Evolutionary conservation across 2,888 invertebrate genomes (phyloP).

Genomic region (Drosophila percnosoma): DNA sequence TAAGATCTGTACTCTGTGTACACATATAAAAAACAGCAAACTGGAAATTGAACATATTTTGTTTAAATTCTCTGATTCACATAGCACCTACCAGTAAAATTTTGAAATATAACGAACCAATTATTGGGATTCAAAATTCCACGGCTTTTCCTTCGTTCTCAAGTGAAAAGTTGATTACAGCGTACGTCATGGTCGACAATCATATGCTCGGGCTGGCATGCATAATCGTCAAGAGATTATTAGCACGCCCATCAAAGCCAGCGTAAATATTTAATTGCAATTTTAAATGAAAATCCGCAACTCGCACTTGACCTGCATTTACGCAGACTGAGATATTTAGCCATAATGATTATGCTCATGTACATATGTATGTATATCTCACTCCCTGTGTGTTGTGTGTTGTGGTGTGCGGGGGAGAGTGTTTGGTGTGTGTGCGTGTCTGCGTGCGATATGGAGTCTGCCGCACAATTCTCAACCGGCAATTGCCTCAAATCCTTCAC

Average conservation of each 20-base stretch:
- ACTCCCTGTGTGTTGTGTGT: neutral
- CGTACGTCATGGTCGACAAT: neutral
- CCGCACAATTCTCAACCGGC: conserved; percentile 64
- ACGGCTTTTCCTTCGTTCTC: neutral
- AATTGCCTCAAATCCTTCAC: conserved; percentile 80
- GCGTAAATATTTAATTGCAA: conserved; percentile 56
- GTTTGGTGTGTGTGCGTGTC: conserved; percentile 18
- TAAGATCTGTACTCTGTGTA: neutral
- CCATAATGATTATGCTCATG: conserved; percentile 37
- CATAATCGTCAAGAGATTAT: conserved; percentile 30
- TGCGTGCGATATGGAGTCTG: conserved; percentile 42
- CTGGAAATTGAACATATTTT: neutral
- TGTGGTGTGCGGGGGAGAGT: conserved; percentile 25
- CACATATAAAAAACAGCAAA: neutral
- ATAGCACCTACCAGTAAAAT: neutral
- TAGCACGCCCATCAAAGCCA: conserved; percentile 40
- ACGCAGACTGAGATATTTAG: conserved; percentile 31
- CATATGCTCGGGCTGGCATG: neutral
- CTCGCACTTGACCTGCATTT: conserved; percentile 53
- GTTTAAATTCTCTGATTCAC: neutral
- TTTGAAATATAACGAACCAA: neutral
- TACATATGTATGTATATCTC: conserved; percentile 23
- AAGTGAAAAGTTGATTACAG: neutral
- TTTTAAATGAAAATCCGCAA: conserved; percentile 65
- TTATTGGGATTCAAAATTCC: neutral